phyloP scores from a whole-genome alignment of 2,888 invertebrate species.

The Gibbula magus region DNA sequence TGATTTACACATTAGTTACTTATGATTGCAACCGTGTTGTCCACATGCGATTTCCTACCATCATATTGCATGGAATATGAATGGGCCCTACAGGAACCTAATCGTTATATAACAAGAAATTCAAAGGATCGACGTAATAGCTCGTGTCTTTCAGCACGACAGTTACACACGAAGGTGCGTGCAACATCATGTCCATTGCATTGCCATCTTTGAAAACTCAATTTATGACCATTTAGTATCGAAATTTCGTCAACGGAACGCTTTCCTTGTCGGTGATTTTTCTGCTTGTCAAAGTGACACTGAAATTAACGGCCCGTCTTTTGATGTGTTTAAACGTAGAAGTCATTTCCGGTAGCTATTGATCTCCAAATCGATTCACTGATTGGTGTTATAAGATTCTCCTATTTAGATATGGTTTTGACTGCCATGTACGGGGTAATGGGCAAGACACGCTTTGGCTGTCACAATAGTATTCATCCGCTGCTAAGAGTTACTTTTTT shows the following conservation, averaged over 20 bases:
- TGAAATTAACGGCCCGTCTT: background rate
- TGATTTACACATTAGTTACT: too few relatives aligned
- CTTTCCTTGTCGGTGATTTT: conserved; percentile 1
- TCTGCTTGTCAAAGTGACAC: conserved; percentile 16
- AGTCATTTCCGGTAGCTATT: conserved; percentile 17
- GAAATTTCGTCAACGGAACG: conserved; percentile 1
- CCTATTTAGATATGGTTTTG: background rate
- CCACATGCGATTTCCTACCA: too few relatives aligned
- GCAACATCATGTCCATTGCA: background rate
- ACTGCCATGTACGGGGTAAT: background rate
- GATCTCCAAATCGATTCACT: conserved; percentile 7
- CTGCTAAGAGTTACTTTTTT: too few relatives aligned
- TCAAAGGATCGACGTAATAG: too few relatives aligned
- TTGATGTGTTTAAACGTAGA: conserved; percentile 18
- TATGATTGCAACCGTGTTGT: too few relatives aligned
- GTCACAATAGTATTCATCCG: background rate
- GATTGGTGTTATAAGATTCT: conserved; percentile 11
- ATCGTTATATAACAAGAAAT: too few relatives aligned
- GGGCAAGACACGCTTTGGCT: background rate
- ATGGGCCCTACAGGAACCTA: too few relatives aligned
- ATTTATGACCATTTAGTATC: conserved; percentile 17
- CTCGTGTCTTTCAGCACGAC: too few relatives aligned
- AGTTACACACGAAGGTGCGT: background rate
- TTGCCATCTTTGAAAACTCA: background rate
- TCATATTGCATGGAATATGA: too few relatives aligned